Evolutionary conservation across 2,888 invertebrate species (phyloP).

Genomic region (Ennomos erosarius): DNA sequence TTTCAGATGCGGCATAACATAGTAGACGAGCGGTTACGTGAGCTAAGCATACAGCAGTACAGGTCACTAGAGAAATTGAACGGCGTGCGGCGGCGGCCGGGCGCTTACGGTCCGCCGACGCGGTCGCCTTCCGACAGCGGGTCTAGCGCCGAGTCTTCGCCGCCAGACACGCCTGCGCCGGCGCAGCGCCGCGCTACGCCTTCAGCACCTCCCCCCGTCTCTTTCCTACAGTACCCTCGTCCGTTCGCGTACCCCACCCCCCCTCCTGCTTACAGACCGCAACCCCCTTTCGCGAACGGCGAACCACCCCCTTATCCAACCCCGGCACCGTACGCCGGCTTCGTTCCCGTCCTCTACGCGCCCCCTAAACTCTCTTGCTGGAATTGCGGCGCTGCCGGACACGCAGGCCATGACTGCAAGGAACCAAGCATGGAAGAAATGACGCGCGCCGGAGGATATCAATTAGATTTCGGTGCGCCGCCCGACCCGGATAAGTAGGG

Average conservation of each 20-base stretch:
- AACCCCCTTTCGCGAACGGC: slow-evolving; percentile 78
- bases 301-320: slow-evolving; percentile 76
- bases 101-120: slow-evolving; percentile 59
- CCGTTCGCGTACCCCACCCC: slow-evolving; percentile 74
- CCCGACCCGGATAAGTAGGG: slow-evolving; percentile 76
- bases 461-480: slow-evolving; percentile 86
- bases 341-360: slow-evolving; percentile 83
- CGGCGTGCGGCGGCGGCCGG: slow-evolving; percentile 81
- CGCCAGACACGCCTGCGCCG: slow-evolving; percentile 74
- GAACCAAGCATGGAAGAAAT: slow-evolving; percentile 97
- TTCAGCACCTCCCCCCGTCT: slow-evolving; percentile 58
- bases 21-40: slow-evolving; percentile 87
- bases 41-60: slow-evolving; percentile 83
- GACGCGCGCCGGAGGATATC: slow-evolving; percentile 89
- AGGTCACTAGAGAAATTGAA: slow-evolving; percentile 85
- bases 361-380: slow-evolving; percentile 92
- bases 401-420: slow-evolving; percentile 94
- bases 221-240: slow-evolving; percentile 70
- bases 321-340: slow-evolving; percentile 74
- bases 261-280: slow-evolving; percentile 73
- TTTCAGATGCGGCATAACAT: slow-evolving; percentile 86
- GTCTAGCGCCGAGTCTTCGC: slow-evolving; percentile 72
- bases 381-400: slow-evolving; percentile 95
- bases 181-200: slow-evolving; percentile 59
- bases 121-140: slow-evolving; percentile 77